Base-by-base conservation (phyloP, 2,888 invertebrate genomes). In the Acanthoscelides obtectus region DNA sequence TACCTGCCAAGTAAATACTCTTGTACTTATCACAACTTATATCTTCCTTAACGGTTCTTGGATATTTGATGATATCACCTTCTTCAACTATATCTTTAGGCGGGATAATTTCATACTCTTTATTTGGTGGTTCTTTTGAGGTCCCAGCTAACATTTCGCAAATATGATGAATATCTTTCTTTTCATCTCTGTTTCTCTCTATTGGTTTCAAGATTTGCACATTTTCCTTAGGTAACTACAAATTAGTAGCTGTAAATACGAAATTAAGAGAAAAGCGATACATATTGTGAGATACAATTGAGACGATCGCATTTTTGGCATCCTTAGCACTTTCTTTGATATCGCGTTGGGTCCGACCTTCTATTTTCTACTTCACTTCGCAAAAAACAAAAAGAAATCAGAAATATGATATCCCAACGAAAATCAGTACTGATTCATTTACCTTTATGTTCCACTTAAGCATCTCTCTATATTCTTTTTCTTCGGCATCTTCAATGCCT, bases 391-490 rank as follows among this genome's bases (percentile, higher is more conserved):
- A n/a, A n/a, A n/a, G n/a, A n/a, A n/a, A n/a, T n/a, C n/a, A n/a
- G n/a, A n/a, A n/a, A n/a, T n/a, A n/a, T n/a, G n/a, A n/a, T n/a
- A n/a, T n/a, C n/a, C n/a, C n/a, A n/a, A n/a, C n/a, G n/a, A n/a
- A n/a, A n/a, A 25, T 6, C 25, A 25, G 4, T 25, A 5, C 45
- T 17, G 1, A 6, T 45, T 17, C 12, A 45, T 45, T 45, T 45
- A 45, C 45, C 45, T 45, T 22, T 20, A 67, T 22, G 27, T 84
- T 75, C 84, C 83, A 84, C 20, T 79, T 75, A 4, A 84, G 73
- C 22, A 84, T 75, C 69, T 85, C 83, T n/a, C 79, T 77, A 66
- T 83, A 81, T n/a, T 77, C 78, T 69, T 71, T 71, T 71, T 72
- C 72, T 25, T 70, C 72, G n/a, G 75, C 73, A 22, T 64, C 25